Evolutionary conservation across 2,888 invertebrate species (phyloP).

Genomic region (Hirtodrosophila cameraria): DNA sequence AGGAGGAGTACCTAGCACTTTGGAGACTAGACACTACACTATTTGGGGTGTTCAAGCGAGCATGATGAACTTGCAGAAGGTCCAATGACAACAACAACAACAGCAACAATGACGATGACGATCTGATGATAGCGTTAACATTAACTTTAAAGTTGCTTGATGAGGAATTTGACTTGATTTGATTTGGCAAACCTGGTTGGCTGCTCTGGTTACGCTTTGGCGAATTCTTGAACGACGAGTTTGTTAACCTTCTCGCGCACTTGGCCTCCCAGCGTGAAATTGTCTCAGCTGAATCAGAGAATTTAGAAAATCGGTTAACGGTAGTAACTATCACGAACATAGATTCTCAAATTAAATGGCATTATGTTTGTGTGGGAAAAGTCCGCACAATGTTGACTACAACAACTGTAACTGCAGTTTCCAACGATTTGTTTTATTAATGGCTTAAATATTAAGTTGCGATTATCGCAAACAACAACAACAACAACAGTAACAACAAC

Average conservation of each 20-base stretch:
- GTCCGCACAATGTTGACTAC: not conserved
- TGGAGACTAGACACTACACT: conserved; percentile 2
- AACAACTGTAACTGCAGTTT: conserved; percentile 34
- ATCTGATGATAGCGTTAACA: conserved; percentile 33
- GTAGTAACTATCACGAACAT: conserved; percentile 3
- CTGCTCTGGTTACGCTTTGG: conserved; percentile 71
- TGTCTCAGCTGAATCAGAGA: conserved; percentile 29
- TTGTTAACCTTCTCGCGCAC: conserved; percentile 64
- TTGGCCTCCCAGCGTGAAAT: conserved; percentile 56
- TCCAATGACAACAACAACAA: conserved; percentile 27
- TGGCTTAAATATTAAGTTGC: conserved; percentile 73
- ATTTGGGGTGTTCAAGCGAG: conserved; percentile 60
- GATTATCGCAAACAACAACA: conserved; percentile 58
- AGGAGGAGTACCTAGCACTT: not conserved
- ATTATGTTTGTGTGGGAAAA: conserved; percentile 49
- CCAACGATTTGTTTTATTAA: conserved; percentile 68
- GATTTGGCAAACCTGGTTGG: conserved; percentile 60
- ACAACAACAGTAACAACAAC: conserved; percentile 17
- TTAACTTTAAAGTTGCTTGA: conserved; percentile 25
- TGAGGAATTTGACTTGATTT: conserved; percentile 4
- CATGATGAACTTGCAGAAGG: conserved; percentile 70
- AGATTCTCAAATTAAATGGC: conserved; percentile 41
- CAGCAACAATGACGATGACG: conserved; percentile 30
- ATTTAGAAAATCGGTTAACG: conserved; percentile 38
- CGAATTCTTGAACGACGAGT: conserved; percentile 62